phyloP scores from a whole-genome alignment of 2,888 invertebrate species.

The Caenorhabditis japonica region DNA sequence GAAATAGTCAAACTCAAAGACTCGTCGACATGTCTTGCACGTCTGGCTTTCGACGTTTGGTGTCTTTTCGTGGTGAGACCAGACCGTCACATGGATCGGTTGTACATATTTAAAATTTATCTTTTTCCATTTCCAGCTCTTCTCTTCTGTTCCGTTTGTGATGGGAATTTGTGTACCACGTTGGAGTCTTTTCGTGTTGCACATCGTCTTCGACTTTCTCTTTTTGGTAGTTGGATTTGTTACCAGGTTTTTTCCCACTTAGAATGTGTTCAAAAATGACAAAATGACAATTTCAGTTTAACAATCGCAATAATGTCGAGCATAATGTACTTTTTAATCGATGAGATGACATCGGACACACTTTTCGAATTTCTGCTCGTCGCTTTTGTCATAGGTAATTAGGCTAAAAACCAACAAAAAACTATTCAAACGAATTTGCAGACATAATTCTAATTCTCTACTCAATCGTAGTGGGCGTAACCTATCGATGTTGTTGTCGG shows the following conservation, averaged over 20 bases:
- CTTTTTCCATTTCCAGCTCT: conserved; percentile 35
- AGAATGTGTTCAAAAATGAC: neutral
- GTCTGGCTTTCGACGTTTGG: conserved; percentile 61
- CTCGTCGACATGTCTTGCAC: conserved; percentile 51
- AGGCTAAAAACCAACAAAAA: too few species aligned
- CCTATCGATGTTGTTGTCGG: conserved; percentile 52
- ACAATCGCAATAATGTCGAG: conserved; percentile 56
- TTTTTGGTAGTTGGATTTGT: conserved; percentile 56
- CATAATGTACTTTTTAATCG: conserved; percentile 60
- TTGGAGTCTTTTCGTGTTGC: conserved; percentile 56
- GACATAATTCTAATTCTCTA: conserved; percentile 54
- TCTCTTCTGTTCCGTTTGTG: conserved; percentile 53
- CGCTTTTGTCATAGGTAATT: conserved; percentile 50
- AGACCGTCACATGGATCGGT: neutral
- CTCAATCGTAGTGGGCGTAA: conserved; percentile 45
- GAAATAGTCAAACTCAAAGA: conserved; percentile 54
- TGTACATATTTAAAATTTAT: neutral
- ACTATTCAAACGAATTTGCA: too few species aligned
- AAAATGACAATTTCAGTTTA: conserved; percentile 24
- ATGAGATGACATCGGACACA: conserved; percentile 56
- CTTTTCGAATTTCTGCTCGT: conserved; percentile 54
- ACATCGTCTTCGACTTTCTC: conserved; percentile 58
- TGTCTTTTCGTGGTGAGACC: conserved; percentile 52
- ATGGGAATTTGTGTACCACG: conserved; percentile 52
- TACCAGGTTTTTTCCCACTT: conserved; percentile 32